Conservation (phyloP, 30 jellyfish, hydroid and myxozoan species). For the Clytia hemisphaerica region DNA sequence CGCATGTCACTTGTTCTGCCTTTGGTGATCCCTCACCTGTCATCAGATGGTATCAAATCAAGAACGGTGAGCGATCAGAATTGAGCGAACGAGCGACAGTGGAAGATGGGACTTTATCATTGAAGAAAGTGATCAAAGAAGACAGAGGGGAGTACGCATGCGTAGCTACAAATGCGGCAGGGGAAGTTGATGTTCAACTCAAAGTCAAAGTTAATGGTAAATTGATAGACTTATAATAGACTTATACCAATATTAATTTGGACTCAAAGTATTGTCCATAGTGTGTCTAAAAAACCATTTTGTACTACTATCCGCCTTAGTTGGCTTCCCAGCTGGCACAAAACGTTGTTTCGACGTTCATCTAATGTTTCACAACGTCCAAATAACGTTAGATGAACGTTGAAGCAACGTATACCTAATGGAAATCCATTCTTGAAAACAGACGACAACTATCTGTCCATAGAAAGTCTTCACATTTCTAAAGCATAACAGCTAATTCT, state of each 20-base stretch:
- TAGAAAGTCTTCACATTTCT: no score
- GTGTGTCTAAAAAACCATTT: no score
- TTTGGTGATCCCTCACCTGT: constrained; percentile 90
- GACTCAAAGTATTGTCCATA: no score
- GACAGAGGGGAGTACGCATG: constrained; percentile 79
- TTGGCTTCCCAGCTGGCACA: no score
- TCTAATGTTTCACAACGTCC: no score
- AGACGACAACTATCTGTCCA: no score
- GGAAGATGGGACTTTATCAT: constrained; percentile 50
- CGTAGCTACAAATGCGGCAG: constrained; percentile 70
- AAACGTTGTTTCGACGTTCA: no score
- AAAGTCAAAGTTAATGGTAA: constrained; percentile 68
- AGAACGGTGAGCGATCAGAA: constrained; percentile 12
- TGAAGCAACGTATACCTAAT: no score
- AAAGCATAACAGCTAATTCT: not conserved
- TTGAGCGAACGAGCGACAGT: constrained; percentile 25
- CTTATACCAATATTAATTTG: not conserved
- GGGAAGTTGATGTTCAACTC: constrained; percentile 42
- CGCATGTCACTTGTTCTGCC: constrained; percentile 68
- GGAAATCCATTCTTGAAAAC: no score
- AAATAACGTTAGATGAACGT: no score
- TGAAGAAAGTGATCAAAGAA: constrained; percentile 44
- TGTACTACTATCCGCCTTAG: no score
- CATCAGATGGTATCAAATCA: constrained; percentile 62
- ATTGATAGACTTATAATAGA: not conserved